Evolutionary conservation across 2,113 vertebrate genomes (phyloP).

Genomic region (Amblyopsis rosae): DNA sequence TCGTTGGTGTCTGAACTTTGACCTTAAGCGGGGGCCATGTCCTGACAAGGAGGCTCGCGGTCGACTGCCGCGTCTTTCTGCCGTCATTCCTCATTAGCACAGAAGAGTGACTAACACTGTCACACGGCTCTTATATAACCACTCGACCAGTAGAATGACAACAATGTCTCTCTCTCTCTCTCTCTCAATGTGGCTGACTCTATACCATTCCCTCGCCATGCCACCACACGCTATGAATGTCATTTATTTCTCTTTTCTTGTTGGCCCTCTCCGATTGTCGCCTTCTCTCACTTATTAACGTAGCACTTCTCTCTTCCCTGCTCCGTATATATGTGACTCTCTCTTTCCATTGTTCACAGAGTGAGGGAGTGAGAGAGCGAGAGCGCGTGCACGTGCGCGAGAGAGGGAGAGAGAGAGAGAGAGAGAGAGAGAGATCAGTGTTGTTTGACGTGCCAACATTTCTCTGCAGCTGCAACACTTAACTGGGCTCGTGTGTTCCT

Average conservation of each 20-base stretch:
- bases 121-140: constrained; percentile 61
- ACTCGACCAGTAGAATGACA: constrained; percentile 36
- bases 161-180: constrained; percentile 33
- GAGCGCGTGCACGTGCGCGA: too few relatives aligned
- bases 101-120: constrained; percentile 36
- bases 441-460: constrained; percentile 46
- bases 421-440: constrained; percentile 17
- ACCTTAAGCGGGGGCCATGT: constrained; percentile 8
- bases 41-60: constrained; percentile 19
- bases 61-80: constrained; percentile 29
- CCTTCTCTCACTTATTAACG: neutral
- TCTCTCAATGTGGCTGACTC: constrained; percentile 40
- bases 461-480: constrained; percentile 57
- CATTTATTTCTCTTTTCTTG: constrained; percentile 21
- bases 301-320: neutral
- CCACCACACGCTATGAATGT: constrained; percentile 2
- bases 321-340: constrained; percentile 20
- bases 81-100: constrained; percentile 15
- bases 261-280: constrained; percentile 19
- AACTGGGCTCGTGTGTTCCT: constrained; percentile 63
- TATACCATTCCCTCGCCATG: constrained; percentile 27
- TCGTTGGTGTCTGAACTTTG: neutral
- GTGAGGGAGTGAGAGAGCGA: too few relatives aligned
- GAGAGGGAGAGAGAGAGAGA: too few relatives aligned
- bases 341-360: neutral